These are phyloP conservation scores for Papilio polyxenes DNA, from an alignment of 1,140 invertebrate species.

Conservation along the genomic window DNA sequence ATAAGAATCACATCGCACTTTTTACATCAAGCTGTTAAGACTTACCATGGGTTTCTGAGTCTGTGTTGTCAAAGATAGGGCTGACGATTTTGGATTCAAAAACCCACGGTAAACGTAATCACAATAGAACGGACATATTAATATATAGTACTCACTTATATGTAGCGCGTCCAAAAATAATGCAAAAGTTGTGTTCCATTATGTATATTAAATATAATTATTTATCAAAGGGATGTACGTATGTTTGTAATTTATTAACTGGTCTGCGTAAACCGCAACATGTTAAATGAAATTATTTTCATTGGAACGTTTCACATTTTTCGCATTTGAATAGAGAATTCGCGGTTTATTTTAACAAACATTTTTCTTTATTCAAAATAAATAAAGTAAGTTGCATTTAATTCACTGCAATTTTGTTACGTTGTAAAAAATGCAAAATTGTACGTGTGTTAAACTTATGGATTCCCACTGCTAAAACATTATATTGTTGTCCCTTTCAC, in stretches of 20 bases:
- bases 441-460: too few relatives aligned
- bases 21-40: too few relatives aligned
- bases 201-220: not conserved
- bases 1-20: too few relatives aligned
- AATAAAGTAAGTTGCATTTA: not conserved
- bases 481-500: too few relatives aligned
- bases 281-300: not conserved
- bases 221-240: not conserved
- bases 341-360: not conserved
- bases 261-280: not conserved
- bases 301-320: not conserved
- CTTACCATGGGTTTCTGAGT: too few relatives aligned
- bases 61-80: too few relatives aligned
- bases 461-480: too few relatives aligned
- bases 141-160: too few relatives aligned
- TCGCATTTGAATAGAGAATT: not conserved
- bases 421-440: not conserved
- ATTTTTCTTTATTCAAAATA: not conserved
- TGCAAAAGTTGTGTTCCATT: not conserved
- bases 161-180: too few relatives aligned
- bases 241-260: conserved; percentile 10
- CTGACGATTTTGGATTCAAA: too few relatives aligned
- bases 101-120: too few relatives aligned
- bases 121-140: too few relatives aligned
- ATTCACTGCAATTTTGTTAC: not conserved